phyloP scores from a whole-genome alignment of 2,888 invertebrate species.

The Apantesis nais region DNA sequence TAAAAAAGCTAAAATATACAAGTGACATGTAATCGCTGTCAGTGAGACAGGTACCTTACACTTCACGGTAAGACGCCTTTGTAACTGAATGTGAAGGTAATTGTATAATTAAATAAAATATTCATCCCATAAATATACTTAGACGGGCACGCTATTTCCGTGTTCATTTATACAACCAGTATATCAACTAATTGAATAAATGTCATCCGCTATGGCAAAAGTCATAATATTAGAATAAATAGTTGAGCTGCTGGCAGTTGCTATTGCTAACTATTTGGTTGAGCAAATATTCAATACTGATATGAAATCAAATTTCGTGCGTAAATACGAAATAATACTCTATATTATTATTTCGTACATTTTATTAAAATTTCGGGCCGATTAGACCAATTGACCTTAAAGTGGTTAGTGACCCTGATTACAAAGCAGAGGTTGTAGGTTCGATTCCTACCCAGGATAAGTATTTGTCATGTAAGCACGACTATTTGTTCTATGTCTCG shows the following conservation, averaged over 20 bases:
- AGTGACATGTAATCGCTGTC: constrained; percentile 2
- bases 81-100: constrained; percentile 39
- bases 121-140: constrained; percentile 39
- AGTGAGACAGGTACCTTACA: constrained; percentile 14
- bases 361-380: too few species aligned
- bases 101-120: constrained; percentile 47
- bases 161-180: constrained; percentile 21
- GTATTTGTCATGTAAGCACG: too few species aligned
- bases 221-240: neutral
- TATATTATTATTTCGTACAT: too few species aligned
- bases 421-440: too few species aligned
- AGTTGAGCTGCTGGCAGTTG: neutral
- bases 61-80: constrained; percentile 33
- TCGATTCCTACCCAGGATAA: too few species aligned
- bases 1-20: neutral
- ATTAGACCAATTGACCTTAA: too few species aligned
- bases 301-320: too few species aligned
- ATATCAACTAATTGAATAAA: constrained; percentile 23
- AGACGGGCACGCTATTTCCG: constrained; percentile 25
- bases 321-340: too few species aligned
- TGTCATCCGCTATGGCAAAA: neutral
- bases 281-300: too few species aligned
- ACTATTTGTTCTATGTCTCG: too few species aligned
- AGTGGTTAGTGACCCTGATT: too few species aligned
- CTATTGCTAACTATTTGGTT: neutral